phyloP scores from a whole-genome alignment of 2,888 invertebrate species.

The Athalia rosae region DNA sequence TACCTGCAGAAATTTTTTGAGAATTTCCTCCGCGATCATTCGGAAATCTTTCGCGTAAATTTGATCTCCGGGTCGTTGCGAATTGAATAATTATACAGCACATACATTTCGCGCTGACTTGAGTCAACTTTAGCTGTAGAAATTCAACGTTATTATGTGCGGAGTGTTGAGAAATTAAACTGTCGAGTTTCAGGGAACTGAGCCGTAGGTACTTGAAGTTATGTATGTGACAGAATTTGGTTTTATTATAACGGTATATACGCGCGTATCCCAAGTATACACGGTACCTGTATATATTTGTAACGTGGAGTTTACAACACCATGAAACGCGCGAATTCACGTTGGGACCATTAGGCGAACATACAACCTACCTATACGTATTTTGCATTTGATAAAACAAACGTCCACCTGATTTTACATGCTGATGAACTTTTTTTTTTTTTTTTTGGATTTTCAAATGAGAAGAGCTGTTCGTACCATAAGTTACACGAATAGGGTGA shows the following conservation, averaged over 20 bases:
- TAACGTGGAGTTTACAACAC: conserved; percentile 12
- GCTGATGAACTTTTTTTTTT: not conserved
- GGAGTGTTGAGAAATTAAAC: not conserved
- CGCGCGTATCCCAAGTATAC: not conserved
- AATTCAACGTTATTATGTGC: not conserved
- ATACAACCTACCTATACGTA: not conserved
- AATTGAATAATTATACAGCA: no score
- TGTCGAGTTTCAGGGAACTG: no score
- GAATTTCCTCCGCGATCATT: no score
- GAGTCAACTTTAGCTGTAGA: not conserved
- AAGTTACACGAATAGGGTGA: no score
- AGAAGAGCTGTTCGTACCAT: not conserved
- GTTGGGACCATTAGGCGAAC: not conserved
- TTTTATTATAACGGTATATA: no score
- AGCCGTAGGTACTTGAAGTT: conserved; percentile 2
- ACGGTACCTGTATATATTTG: conserved; percentile 13
- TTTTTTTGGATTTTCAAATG: not conserved
- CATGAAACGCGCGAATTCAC: not conserved
- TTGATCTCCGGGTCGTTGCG: no score
- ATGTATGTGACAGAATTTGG: not conserved
- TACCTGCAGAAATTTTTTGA: no score
- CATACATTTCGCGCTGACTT: no score
- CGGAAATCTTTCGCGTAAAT: no score
- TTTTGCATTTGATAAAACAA: not conserved
- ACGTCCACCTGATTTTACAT: not conserved